These are phyloP conservation scores for Drosophila mulleri DNA, from an alignment of 2,888 invertebrate species.

Conservation along the genomic window DNA sequence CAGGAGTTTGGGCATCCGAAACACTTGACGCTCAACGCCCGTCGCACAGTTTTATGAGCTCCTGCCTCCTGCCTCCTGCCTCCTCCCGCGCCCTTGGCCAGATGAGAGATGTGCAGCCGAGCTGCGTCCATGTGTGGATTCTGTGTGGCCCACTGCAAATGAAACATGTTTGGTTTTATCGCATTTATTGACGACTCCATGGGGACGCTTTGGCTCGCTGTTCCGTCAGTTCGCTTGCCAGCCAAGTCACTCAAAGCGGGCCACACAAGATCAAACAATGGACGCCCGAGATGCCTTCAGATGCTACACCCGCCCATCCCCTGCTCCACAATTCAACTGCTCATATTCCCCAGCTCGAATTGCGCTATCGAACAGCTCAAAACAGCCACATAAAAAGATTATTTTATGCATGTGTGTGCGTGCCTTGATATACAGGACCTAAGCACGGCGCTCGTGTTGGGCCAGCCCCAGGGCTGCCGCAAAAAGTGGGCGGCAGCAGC, in stretches of 20 bases:
- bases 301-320: constrained; percentile 3
- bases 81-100: constrained; percentile 19
- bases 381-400: constrained; percentile 78
- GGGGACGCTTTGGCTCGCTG: constrained; percentile 69
- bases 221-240: constrained; percentile 17
- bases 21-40: constrained; percentile 41
- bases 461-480: background rate
- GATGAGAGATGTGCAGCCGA: constrained; percentile 54
- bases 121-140: constrained; percentile 11
- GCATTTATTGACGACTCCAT: constrained; percentile 80
- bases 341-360: constrained; percentile 37
- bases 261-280: constrained; percentile 69
- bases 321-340: background rate
- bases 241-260: constrained; percentile 27
- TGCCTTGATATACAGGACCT: constrained; percentile 33
- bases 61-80: constrained; percentile 13
- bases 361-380: constrained; percentile 75
- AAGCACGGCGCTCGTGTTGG: constrained; percentile 1
- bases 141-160: constrained; percentile 61
- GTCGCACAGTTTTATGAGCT: constrained; percentile 53
- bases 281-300: constrained; percentile 44
- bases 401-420: constrained; percentile 63
- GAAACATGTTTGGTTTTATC: constrained; percentile 81
- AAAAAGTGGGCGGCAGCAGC: background rate
- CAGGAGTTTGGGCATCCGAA: constrained; percentile 57